A percentile compares a stretch with the other conserved stretches of the same genome.
phyloP scores from a whole-genome alignment of 2,113 vertebrate genomes.

The Sebastes fasciatus region DNA sequence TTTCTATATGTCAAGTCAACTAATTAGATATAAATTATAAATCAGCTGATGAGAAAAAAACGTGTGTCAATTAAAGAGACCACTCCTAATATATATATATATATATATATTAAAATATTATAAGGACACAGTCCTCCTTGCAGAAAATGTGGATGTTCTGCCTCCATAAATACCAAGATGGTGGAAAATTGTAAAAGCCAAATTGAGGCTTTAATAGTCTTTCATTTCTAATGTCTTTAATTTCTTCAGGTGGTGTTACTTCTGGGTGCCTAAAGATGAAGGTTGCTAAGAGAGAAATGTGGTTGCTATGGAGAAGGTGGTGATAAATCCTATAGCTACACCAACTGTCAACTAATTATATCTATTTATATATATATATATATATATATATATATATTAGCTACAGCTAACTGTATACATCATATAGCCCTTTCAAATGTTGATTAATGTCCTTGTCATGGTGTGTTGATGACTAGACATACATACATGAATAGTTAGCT shows the following conservation, averaged over 20 bases:
- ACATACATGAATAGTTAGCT: constrained; percentile 36
- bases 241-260: neutral
- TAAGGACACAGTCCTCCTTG: neutral
- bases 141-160: no score
- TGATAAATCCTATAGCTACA: neutral
- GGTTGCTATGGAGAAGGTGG: neutral
- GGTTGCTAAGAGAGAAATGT: neutral
- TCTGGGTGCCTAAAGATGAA: neutral
- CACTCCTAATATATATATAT: no score
- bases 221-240: neutral
- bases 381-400: no score
- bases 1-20: neutral
- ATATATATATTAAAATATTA: no score
- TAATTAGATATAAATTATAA: neutral
- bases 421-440: neutral
- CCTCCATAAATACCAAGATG: neutral
- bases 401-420: neutral
- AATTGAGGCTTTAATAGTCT: neutral
- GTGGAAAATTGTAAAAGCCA: neutral
- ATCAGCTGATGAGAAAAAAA: no score
- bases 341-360: neutral
- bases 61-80: no score
- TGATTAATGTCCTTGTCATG: neutral
- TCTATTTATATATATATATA: no score
- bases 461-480: neutral